phyloP scores from a whole-genome alignment of 2,888 invertebrate species.

The Nezara viridula region DNA sequence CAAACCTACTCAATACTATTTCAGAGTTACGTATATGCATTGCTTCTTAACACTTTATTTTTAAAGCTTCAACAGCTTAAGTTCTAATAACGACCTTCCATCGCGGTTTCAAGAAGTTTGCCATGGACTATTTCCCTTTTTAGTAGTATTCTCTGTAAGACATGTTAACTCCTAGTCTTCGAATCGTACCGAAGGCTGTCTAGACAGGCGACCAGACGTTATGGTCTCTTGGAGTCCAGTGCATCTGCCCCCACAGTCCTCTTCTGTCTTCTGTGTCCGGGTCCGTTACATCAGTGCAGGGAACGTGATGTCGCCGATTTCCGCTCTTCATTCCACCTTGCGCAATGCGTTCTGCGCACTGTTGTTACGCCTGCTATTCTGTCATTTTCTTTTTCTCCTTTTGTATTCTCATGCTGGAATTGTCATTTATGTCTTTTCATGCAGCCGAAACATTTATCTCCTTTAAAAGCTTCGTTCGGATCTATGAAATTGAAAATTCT shows the following conservation, averaged over 20 bases:
- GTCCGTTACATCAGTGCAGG: constrained; percentile 39
- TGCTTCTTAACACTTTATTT: no score
- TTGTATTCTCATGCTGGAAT: not conserved
- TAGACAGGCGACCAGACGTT: no score
- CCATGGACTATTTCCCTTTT: no score
- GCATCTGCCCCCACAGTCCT: not conserved
- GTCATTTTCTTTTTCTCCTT: constrained; percentile 19
- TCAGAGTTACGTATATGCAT: no score
- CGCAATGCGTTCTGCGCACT: constrained; percentile 39
- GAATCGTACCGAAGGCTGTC: no score
- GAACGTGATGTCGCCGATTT: constrained; percentile 27
- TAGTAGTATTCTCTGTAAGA: no score
- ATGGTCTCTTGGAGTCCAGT: not conserved
- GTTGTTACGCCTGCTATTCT: constrained; percentile 38
- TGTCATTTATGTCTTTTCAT: constrained; percentile 13
- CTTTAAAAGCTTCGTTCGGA: not conserved
- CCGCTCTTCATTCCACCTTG: constrained; percentile 27
- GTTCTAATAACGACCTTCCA: no score
- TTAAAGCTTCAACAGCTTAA: no score
- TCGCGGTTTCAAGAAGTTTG: no score
- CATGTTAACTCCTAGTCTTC: no score
- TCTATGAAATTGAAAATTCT: not conserved
- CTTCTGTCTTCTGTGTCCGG: constrained; percentile 18
- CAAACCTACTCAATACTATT: no score
- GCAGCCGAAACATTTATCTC: not conserved